Evolutionary conservation across 2,797 vertebrate species (phyloP).

Genomic region (Botia kubotai): DNA sequence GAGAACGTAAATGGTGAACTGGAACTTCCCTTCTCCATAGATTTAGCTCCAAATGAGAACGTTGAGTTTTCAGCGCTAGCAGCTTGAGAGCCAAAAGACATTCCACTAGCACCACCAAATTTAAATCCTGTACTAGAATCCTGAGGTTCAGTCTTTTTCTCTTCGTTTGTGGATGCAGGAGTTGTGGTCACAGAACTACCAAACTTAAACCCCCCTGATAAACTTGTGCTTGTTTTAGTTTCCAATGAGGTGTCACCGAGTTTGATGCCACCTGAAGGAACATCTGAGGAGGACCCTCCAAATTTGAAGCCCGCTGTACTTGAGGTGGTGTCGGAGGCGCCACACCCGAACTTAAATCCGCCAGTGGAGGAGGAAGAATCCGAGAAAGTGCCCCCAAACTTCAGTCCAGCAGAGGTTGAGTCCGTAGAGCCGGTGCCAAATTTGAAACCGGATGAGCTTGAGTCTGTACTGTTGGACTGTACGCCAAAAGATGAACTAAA

Average conservation of each 20-base stretch:
- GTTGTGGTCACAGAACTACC: constrained; percentile 69
- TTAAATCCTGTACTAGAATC: constrained; percentile 76
- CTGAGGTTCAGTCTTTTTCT: constrained; percentile 79
- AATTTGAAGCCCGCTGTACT: constrained; percentile 73
- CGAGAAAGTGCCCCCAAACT: constrained; percentile 74
- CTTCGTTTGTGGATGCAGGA: constrained; percentile 72
- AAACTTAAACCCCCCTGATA: constrained; percentile 72
- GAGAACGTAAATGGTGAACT: constrained; percentile 69
- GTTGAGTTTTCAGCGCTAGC: constrained; percentile 76
- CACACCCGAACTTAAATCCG: constrained; percentile 76
- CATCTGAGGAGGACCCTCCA: neutral
- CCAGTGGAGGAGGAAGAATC: constrained; percentile 66
- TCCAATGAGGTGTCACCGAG: constrained; percentile 7
- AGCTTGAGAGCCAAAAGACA: constrained; percentile 69
- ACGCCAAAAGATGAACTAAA: constrained; percentile 79
- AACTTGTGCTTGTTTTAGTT: constrained; percentile 28
- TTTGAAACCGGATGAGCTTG: constrained; percentile 81
- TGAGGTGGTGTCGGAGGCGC: constrained; percentile 69
- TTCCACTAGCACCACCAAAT: constrained; percentile 74
- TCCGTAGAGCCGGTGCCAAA: constrained; percentile 76
- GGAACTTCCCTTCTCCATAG: constrained; percentile 74
- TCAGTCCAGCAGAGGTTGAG: constrained; percentile 75
- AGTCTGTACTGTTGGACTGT: constrained; percentile 72
- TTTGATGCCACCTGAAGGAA: neutral
- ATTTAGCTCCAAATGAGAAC: constrained; percentile 84